Conservation (phyloP, 2,888 invertebrate genomes). For the Anodontia alba region DNA sequence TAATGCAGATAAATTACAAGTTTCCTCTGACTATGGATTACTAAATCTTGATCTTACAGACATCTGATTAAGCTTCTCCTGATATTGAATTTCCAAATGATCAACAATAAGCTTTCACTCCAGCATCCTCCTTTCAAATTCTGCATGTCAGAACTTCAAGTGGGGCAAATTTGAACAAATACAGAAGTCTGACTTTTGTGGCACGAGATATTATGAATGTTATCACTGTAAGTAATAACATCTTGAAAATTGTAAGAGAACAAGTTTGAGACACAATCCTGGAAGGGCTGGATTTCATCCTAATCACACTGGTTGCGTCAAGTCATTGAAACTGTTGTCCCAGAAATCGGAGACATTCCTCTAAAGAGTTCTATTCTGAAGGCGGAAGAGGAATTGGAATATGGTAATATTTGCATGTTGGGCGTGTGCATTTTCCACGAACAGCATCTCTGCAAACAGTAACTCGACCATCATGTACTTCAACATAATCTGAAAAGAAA, state of each 20-base stretch:
- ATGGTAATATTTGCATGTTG: conserved; percentile 98
- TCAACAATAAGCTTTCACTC: neutral
- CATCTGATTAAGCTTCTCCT: neutral
- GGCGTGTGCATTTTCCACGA: conserved; percentile 96
- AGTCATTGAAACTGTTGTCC: neutral
- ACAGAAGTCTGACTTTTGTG: neutral
- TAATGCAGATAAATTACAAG: neutral
- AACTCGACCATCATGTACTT: conserved; percentile 97
- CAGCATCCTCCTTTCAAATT: neutral
- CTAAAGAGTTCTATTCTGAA: conserved; percentile 51
- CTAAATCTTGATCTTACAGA: neutral
- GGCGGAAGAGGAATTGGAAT: conserved; percentile 89
- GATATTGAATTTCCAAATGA: neutral
- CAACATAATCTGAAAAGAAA: conserved; percentile 92
- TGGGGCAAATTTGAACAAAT: conserved; percentile 1
- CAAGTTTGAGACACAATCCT: neutral
- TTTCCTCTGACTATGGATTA: neutral
- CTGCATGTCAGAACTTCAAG: too few species aligned
- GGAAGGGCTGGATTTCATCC: conserved; percentile 15
- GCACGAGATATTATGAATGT: conserved; percentile 1
- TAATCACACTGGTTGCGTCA: neutral
- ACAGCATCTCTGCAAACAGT: conserved; percentile 98
- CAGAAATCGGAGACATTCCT: neutral
- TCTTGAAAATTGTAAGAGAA: neutral
- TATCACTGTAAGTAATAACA: neutral